These are phyloP conservation scores for Zapus hudsonius DNA, from an alignment of 2,113 vertebrate genomes.

Conservation along the genomic window DNA sequence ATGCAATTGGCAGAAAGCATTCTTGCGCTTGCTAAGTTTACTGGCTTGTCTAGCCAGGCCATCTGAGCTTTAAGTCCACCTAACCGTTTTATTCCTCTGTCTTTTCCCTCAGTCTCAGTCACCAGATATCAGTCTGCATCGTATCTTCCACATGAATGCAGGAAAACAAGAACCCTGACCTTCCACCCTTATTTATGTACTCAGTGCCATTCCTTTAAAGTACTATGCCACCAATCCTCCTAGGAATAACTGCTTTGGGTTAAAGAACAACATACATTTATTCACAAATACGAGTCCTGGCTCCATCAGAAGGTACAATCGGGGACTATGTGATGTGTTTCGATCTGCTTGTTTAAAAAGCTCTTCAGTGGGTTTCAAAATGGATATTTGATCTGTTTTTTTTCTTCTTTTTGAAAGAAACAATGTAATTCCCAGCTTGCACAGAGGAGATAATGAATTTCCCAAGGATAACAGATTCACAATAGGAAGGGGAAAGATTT, in stretches of 20 bases:
- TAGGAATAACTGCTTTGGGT: slow-evolving; percentile 42
- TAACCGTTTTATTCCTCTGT: slow-evolving; percentile 38
- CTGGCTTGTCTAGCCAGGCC: slow-evolving; percentile 19
- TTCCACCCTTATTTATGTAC: slow-evolving; percentile 16
- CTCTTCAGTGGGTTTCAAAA: slow-evolving; percentile 56
- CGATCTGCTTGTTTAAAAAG: slow-evolving; percentile 41
- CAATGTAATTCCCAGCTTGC: slow-evolving; percentile 44
- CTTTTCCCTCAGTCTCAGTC: not conserved
- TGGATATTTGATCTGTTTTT: slow-evolving; percentile 63
- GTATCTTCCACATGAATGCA: slow-evolving; percentile 1
- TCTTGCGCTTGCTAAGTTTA: slow-evolving; percentile 47
- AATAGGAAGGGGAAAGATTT: not conserved
- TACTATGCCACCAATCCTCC: not conserved
- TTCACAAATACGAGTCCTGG: slow-evolving; percentile 44
- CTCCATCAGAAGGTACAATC: slow-evolving; percentile 38
- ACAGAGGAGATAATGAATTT: slow-evolving; percentile 50
- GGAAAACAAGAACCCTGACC: not conserved
- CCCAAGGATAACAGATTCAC: not conserved
- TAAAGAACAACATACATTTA: slow-evolving; percentile 55
- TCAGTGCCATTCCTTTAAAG: slow-evolving; percentile 44
- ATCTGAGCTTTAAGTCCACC: slow-evolving; percentile 32
- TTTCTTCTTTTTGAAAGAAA: slow-evolving; percentile 47
- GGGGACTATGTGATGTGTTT: slow-evolving; percentile 52
- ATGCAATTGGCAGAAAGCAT: not conserved
- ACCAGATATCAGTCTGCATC: slow-evolving; percentile 31